phyloP scores from a whole-genome alignment of 2,113 vertebrate species.

The Laterallus jamaicensis region DNA sequence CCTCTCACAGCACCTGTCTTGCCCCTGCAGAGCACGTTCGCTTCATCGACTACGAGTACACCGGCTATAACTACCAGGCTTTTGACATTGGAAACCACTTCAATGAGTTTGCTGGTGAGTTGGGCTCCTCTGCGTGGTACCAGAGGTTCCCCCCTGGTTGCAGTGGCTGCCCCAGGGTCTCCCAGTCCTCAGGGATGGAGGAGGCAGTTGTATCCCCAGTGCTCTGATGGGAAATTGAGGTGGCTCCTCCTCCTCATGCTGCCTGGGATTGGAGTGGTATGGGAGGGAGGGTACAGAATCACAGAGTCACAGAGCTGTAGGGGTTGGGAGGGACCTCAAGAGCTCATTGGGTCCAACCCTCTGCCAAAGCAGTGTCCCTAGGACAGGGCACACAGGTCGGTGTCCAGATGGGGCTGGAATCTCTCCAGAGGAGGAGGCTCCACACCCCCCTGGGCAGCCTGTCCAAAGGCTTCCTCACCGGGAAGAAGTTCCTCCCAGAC shows the following conservation, averaged over 20 bases:
- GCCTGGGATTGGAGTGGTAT: fast-evolving
- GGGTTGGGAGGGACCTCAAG: too few relatives aligned
- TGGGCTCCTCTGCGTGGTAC: fast-evolving
- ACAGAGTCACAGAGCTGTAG: too few relatives aligned
- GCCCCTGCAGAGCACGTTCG: slow-evolving; percentile 79
- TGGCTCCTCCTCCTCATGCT: not conserved
- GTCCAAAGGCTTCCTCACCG: too few relatives aligned
- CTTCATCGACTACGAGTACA: slow-evolving; percentile 97
- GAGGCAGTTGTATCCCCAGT: not conserved
- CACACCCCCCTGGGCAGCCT: too few relatives aligned
- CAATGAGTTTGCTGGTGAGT: slow-evolving; percentile 95
- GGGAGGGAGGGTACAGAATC: not conserved
- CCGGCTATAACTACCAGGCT: slow-evolving; percentile 97
- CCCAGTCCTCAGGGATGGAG: not conserved
- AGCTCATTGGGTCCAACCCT: too few relatives aligned
- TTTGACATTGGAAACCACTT: slow-evolving; percentile 98
- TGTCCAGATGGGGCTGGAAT: too few relatives aligned
- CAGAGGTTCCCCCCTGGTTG: fast-evolving
- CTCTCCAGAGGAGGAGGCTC: too few relatives aligned
- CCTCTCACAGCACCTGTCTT: not conserved
- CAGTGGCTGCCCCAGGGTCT: fast-evolving
- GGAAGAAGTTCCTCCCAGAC: too few relatives aligned
- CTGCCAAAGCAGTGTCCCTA: too few relatives aligned
- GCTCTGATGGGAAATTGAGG: not conserved
- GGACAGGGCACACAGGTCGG: too few relatives aligned